These are phyloP conservation scores for Trematomus loennbergii DNA, from an alignment of 2,113 vertebrate genomes.

Conservation along the genomic window DNA sequence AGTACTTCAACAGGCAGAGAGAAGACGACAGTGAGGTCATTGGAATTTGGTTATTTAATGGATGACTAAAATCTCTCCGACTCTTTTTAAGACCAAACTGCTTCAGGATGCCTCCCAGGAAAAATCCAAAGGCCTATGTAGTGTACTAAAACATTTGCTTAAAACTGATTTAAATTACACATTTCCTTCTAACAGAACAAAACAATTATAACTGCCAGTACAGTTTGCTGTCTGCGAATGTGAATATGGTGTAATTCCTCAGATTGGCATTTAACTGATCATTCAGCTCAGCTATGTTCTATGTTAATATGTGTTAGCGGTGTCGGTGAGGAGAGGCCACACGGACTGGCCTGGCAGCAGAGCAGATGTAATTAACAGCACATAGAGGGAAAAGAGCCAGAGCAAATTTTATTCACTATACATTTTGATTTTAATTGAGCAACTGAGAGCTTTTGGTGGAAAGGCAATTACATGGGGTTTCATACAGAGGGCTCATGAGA, in stretches of 20 bases:
- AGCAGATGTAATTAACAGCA: conserved; percentile 23
- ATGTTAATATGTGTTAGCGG: conserved; percentile 14
- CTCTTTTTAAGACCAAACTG: conserved; percentile 21
- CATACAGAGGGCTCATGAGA: background rate
- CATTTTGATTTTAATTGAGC: conserved; percentile 39
- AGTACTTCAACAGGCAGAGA: conserved; percentile 87
- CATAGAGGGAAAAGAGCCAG: background rate
- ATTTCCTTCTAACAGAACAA: background rate
- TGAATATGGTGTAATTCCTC: background rate
- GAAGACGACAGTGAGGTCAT: conserved; percentile 37
- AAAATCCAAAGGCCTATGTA: background rate
- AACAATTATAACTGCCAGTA: background rate
- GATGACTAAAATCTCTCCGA: conserved; percentile 31
- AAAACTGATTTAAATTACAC: background rate
- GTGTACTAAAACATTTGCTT: background rate
- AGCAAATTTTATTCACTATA: conserved; percentile 32
- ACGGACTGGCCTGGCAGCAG: conserved; percentile 4
- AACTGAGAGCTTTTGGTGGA: conserved; percentile 31
- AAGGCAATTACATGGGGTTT: conserved; percentile 33
- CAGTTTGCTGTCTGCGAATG: background rate
- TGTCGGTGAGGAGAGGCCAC: conserved; percentile 10
- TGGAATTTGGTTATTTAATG: conserved; percentile 47
- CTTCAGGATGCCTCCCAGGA: conserved; percentile 3
- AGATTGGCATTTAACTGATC: conserved; percentile 3
- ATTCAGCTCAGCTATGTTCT: conserved; percentile 2